These are phyloP conservation scores for Oxyteleia sp. DNA, from an alignment of 2,888 invertebrate species.

Conservation along the genomic window DNA sequence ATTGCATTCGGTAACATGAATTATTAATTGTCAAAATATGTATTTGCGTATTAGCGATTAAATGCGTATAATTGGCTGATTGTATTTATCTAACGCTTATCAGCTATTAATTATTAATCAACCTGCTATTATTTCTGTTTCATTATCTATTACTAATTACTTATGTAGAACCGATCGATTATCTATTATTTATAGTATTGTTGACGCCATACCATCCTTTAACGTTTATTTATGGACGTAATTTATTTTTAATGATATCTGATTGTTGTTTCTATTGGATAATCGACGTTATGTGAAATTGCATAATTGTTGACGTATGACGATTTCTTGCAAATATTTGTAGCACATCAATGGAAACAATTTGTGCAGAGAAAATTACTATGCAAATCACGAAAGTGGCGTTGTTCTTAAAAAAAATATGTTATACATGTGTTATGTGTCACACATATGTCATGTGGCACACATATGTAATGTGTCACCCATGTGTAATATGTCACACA, in stretches of 20 bases:
- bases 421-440: too few relatives aligned
- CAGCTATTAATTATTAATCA: constrained; percentile 13
- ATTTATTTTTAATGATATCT: constrained; percentile 2
- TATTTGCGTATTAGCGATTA: neutral
- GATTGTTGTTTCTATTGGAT: neutral
- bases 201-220: constrained; percentile 16
- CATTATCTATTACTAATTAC: constrained; percentile 10
- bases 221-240: constrained; percentile 6
- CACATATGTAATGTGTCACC: too few relatives aligned
- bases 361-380: too few relatives aligned
- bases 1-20: too few relatives aligned
- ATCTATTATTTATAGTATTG: constrained; percentile 24
- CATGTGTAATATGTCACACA: too few relatives aligned
- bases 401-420: too few relatives aligned
- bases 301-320: neutral
- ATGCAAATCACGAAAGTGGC: too few relatives aligned
- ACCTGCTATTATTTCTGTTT: constrained; percentile 6
- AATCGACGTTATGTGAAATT: neutral
- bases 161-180: constrained; percentile 11
- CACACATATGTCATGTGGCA: too few relatives aligned
- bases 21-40: neutral
- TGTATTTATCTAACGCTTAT: neutral
- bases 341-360: too few relatives aligned
- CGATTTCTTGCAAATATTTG: neutral
- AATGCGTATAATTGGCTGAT: neutral